phyloP scores from a whole-genome alignment of 2,888 invertebrate species.

The Imbricaverruca yamaguchii region DNA sequence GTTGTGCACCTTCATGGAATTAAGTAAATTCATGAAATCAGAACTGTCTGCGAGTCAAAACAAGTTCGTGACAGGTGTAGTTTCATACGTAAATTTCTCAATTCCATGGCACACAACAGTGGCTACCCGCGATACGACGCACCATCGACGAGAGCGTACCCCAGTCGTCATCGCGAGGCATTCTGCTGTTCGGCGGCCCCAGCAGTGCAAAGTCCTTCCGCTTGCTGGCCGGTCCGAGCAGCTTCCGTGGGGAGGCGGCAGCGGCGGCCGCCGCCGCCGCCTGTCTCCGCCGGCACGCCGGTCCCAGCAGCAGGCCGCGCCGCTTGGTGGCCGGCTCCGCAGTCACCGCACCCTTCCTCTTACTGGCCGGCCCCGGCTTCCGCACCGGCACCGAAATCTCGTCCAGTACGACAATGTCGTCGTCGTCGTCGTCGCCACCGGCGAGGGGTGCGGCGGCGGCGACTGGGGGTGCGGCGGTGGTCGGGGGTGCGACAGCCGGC shows the following conservation, averaged over 20 bases:
- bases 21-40: no score
- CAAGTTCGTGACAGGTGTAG: no score
- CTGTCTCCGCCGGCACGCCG: neutral
- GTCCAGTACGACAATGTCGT: neutral
- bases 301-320: neutral
- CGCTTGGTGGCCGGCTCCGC: neutral
- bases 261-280: no score
- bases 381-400: neutral
- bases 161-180: neutral
- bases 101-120: no score
- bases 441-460: no score
- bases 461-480: neutral
- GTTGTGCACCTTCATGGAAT: no score
- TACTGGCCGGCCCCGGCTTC: neutral
- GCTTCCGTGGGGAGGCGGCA: no score
- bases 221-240: slow-evolving; percentile 1
- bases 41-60: no score
- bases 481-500: neutral
- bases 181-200: neutral
- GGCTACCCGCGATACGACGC: no score
- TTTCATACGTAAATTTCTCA: no score
- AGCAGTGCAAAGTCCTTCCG: neutral
- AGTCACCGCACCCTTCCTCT: neutral
- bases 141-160: no score
- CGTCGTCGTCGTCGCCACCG: neutral